A percentile compares a stretch with the other conserved stretches of the same genome.
Evolutionary conservation across 2,113 vertebrate genomes (phyloP).

Genomic region (Taxidea taxus): DNA sequence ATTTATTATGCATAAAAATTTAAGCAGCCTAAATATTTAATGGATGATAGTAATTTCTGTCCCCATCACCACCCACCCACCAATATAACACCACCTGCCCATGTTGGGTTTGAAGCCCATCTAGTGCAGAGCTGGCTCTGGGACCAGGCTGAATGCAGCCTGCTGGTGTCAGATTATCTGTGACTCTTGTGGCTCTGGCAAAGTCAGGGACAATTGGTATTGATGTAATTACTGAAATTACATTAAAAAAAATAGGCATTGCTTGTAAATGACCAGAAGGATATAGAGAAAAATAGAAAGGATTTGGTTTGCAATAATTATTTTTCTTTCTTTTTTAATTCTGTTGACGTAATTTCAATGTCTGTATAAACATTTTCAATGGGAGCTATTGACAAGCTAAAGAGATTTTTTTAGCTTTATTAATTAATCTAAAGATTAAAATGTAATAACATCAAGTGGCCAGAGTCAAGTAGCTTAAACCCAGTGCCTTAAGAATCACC

Average conservation of each 20-base stretch:
- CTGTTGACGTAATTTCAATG: slow-evolving; percentile 53
- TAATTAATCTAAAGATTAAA: slow-evolving; percentile 49
- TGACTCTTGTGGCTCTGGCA: not conserved
- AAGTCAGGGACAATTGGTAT: slow-evolving; percentile 6
- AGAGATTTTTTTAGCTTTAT: slow-evolving; percentile 29
- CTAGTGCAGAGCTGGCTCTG: not conserved
- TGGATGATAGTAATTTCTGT: not conserved
- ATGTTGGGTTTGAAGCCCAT: not conserved
- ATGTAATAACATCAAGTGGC: not conserved
- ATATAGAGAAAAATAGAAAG: slow-evolving; percentile 34
- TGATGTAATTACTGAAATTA: not conserved
- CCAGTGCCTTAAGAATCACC: not conserved
- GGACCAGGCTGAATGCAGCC: not conserved
- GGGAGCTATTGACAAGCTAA: slow-evolving; percentile 9
- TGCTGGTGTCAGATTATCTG: not conserved
- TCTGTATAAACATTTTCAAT: slow-evolving; percentile 35
- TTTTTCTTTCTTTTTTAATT: slow-evolving; percentile 54
- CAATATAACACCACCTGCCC: not conserved
- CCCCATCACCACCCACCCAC: not conserved
- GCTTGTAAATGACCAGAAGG: slow-evolving; percentile 20
- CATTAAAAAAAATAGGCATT: not conserved
- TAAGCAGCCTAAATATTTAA: not conserved
- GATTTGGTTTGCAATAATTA: slow-evolving; percentile 39
- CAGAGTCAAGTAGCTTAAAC: slow-evolving; percentile 30
- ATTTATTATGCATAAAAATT: slow-evolving; percentile 35